Base-by-base conservation (phyloP, 1,140 invertebrate species). In the Diploscapter pachys region DNA sequence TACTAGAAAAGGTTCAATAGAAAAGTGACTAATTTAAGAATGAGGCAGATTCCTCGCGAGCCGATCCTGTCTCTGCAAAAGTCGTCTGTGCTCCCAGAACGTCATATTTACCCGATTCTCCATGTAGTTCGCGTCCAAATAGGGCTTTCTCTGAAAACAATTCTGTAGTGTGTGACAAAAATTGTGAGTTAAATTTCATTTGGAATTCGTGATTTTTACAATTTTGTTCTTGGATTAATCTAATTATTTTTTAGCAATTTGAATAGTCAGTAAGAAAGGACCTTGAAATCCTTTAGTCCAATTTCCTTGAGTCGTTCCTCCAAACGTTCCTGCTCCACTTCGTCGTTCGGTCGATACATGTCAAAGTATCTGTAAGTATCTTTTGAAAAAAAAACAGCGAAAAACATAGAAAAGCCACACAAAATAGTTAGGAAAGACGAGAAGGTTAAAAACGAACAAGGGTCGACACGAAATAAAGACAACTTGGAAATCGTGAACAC, bases 101-200 rank as follows among this genome's bases (percentile, higher is more conserved):
- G 84, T 79, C 11, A 81, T 68, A 11, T 71, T 81, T 73, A 76
- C 77, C 56, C 76, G 80, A 59, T 84, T 85, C 59, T 85, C 81
- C 6, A 63, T 70, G 61, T 85, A 84, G 64, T 80, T 63, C 9
- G 80, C 74, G 66, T 84, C 83, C 8, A 83, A 73, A 70, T 80
- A 85, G 56, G 80, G 63, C 13, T 64, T 66, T 62, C 71, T 72
- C 63, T 80, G 57, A 70, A 78, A 13, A 1, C 53, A 67, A 48
- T 67, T 53, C 56, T 54, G 6, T 31, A 9, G 48, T 0, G 5
- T 53, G 13, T 67, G 4, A 3, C 4, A 2, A 4, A 66, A 66
- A 5, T 52, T 11, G 9, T 2, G 13, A 59, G 57, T 59, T 59
- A 9, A 59, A 9, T 59, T 11, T 59, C 9, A 59, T 59, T 11